These are phyloP conservation scores for Pantherophis alleghaniensis DNA, from an alignment of 2,797 vertebrate genomes.

Conservation along the genomic window DNA sequence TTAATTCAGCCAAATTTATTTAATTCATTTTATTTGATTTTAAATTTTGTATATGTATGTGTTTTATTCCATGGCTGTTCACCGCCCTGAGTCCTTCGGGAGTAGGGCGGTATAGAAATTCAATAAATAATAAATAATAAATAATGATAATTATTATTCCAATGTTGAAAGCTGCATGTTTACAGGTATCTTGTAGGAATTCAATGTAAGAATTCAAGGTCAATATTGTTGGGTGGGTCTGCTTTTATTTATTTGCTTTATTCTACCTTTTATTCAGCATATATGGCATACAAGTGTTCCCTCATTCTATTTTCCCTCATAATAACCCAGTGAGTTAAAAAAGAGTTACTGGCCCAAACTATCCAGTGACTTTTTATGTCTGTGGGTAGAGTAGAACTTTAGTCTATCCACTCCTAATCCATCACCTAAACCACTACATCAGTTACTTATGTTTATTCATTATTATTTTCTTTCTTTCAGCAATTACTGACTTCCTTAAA, in stretches of 20 bases:
- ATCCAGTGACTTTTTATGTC: background rate
- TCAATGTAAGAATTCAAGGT: background rate
- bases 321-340: background rate
- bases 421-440: background rate
- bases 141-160: background rate
- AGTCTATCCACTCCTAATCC: background rate
- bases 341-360: background rate
- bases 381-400: background rate
- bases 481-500: background rate
- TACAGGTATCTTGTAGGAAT: background rate
- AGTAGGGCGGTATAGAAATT: no score
- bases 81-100: no score
- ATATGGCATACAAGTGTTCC: background rate
- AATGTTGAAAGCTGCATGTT: background rate
- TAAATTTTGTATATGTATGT: no score
- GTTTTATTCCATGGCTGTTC: no score
- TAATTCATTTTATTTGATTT: no score
- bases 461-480: background rate
- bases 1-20: no score
- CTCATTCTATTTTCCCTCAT: background rate
- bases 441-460: background rate
- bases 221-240: background rate
- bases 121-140: no score
- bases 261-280: background rate
- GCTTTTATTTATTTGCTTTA: background rate